Evolutionary conservation across 2,113 vertebrate genomes (phyloP).

Genomic region (Chitala chitala): DNA sequence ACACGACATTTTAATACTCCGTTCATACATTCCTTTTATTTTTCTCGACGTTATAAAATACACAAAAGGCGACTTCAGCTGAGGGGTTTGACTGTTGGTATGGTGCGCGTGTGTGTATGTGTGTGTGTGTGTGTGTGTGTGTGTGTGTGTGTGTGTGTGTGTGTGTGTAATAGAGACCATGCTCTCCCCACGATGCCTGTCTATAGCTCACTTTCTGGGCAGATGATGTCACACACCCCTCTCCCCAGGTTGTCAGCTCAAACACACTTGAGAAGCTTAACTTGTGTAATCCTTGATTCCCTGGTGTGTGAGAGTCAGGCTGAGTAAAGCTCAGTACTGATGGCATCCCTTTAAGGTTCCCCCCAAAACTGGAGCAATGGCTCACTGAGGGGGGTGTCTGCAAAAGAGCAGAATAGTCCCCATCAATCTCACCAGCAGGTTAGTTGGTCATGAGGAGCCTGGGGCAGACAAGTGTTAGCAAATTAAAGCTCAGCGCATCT

Average conservation of each 20-base stretch:
- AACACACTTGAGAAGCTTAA: conserved; percentile 10
- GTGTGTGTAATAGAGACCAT: too few relatives aligned
- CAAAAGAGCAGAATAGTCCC: not conserved
- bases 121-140: too few relatives aligned
- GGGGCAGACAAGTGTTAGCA: not conserved
- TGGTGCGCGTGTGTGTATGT: too few relatives aligned
- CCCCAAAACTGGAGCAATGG: not conserved
- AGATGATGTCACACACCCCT: not conserved
- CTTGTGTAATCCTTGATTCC: conserved; percentile 1
- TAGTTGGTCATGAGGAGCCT: not conserved
- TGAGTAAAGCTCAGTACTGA: not conserved
- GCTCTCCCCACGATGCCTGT: too few relatives aligned
- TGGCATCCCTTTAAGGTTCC: not conserved
- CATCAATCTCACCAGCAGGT: not conserved
- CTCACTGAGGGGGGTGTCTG: conserved; percentile 1
- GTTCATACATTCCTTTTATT: too few relatives aligned
- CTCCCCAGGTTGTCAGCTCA: conserved; percentile 8
- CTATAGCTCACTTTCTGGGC: not conserved
- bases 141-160: too few relatives aligned
- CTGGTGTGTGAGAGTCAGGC: conserved; percentile 6
- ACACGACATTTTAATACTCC: too few relatives aligned
- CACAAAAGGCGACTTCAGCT: too few relatives aligned
- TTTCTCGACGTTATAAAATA: too few relatives aligned
- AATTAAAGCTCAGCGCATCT: not conserved
- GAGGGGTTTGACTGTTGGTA: too few relatives aligned